Conservation (phyloP, 1,140 invertebrate species). For the Bombyx mori region ASM3026992v2 NC_085129.1:20165501-20166000, state of each 20-base stretch:
- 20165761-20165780: too few relatives aligned
- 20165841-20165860: too few relatives aligned
- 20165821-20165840: too few relatives aligned
- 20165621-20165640: conserved; percentile 55
- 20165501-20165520: conserved; percentile 26
- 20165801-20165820: too few relatives aligned
- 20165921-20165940: too few relatives aligned
- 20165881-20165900: too few relatives aligned
- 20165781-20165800: too few relatives aligned
- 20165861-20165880: too few relatives aligned
- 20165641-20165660: conserved; percentile 55
- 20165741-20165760: conserved; percentile 14
- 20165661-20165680: conserved; percentile 30
- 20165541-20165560: conserved; percentile 59
- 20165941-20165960: too few relatives aligned
- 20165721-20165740: conserved; percentile 2
- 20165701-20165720: conserved; percentile 10
- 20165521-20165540: conserved; percentile 49
- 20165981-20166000: too few relatives aligned
- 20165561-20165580: conserved; percentile 55
- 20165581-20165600: conserved; percentile 57
- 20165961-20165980: too few relatives aligned
- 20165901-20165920: too few relatives aligned
- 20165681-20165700: conserved; percentile 21
- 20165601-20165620: conserved; percentile 55